Evolutionary conservation across 2,797 vertebrate genomes (phyloP), one percentile per base, ranked within the genome.

Genomic region (Paguma larvata): DNA sequence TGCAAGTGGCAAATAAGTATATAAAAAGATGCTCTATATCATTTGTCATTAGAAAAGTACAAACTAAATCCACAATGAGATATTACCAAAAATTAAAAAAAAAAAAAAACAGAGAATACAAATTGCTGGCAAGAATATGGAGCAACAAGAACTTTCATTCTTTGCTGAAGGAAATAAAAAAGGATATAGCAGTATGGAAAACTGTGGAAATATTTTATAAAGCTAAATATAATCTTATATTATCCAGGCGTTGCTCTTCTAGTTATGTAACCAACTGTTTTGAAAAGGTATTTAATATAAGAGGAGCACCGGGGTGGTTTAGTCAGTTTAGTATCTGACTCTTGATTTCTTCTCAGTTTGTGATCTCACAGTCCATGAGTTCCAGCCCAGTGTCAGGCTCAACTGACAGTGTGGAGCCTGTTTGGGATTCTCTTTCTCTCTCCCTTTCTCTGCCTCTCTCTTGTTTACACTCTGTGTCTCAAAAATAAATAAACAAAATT

Each of bases 41-140:
- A 56, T 53, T 95, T 89, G 27, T 30, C 56, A 67, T 4, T 38
- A 41, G 44, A 41, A 25, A 87, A 87, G 27, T 63, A 19, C 18
- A 95, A 85, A 86, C 46, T 89, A 78, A 93, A 93, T 78, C 48
- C 15, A 63, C 30, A 19, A 3, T 32, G 19, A 83, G 82, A 86
- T 65, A 62, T 25, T 59, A 12, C 46, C 27, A 30, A 16, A 48
- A 56, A 56, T 19, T 6, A 19, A 56, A 56, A 56, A 6, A 56
- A 56, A 56, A 56, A 44, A 75, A 46, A 70, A 72, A 44, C 16
- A 19, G 63, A 59, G 23, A 79, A 32, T 4, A 56, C 21, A n/a
- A 65, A 19, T 67, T 88, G 38, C 38, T 59, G 75, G 5, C 25
- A 78, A 84, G 34, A 13, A 59, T 48, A 3, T 13, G 14, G 5